Percentiles rank a stretch among this genome's conserved stretches.
Conservation (phyloP, 1,140 invertebrate genomes). For the Atta colombica region DNA sequence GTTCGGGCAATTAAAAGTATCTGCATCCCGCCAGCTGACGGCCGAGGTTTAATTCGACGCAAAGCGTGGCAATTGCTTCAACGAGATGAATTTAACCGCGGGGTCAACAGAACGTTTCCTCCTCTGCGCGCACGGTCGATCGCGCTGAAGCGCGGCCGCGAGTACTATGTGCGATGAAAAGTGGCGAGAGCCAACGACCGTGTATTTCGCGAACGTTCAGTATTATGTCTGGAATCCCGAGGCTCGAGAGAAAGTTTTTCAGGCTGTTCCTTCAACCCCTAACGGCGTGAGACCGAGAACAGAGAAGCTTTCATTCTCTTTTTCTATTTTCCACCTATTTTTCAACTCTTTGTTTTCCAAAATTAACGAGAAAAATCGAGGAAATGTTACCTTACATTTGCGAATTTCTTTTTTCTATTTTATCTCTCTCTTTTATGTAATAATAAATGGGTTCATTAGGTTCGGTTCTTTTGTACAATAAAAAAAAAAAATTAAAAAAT, state of each 20-base stretch:
- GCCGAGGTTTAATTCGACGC: constrained; percentile 55
- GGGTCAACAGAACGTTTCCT: constrained; percentile 62
- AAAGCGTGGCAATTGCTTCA: constrained; percentile 61
- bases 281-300: neutral
- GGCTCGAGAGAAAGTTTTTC: neutral
- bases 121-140: constrained; percentile 33
- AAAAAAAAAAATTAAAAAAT: neutral
- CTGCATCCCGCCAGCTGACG: constrained; percentile 21
- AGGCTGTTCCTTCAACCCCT: neutral
- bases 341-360: neutral
- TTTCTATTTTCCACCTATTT: neutral
- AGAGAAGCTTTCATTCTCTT: neutral
- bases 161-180: constrained; percentile 22
- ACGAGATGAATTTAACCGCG: constrained; percentile 67
- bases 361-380: neutral
- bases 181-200: constrained; percentile 61
- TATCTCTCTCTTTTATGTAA: neutral
- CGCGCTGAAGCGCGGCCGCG: constrained; percentile 41
- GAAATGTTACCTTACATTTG: neutral
- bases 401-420: neutral
- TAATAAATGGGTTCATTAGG: neutral
- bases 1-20: constrained; percentile 41
- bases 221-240: constrained; percentile 52
- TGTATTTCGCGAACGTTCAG: constrained; percentile 32
- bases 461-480: neutral